Percentiles rank a stretch among this genome's conserved stretches.
phyloP scores from a whole-genome alignment of 1,140 invertebrate genomes.

The Sinonovacula constricta region DNA sequence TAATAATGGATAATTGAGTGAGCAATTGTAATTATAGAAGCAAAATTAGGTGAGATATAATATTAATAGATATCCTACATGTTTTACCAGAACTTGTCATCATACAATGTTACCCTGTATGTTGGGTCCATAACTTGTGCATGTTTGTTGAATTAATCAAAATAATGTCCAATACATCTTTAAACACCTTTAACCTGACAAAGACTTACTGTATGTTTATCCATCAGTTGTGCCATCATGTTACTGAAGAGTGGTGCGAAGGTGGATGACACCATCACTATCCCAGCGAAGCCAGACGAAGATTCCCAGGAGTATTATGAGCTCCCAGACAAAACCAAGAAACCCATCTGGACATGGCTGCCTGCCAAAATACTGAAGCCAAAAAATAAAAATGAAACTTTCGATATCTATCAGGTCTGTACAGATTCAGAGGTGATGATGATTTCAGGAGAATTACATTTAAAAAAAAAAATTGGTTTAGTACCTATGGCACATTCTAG shows the following conservation, averaged over 20 bases:
- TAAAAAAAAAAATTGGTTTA: too few species aligned
- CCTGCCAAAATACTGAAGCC: conserved; percentile 57
- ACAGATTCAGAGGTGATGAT: too few species aligned
- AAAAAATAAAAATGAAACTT: conserved; percentile 50
- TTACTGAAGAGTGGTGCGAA: conserved; percentile 78
- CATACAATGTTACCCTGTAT: not conserved
- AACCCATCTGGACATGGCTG: conserved; percentile 68
- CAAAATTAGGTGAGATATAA: too few species aligned
- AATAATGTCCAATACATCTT: too few species aligned
- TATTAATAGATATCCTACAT: too few species aligned
- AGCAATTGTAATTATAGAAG: too few species aligned
- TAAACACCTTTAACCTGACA: too few species aligned
- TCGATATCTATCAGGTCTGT: conserved; percentile 64
- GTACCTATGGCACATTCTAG: too few species aligned
- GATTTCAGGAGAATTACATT: too few species aligned
- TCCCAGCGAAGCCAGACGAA: conserved; percentile 48
- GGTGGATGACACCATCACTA: conserved; percentile 69
- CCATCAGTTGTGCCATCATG: conserved; percentile 78
- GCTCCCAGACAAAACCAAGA: conserved; percentile 55
- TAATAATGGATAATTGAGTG: too few species aligned
- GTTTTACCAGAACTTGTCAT: not conserved
- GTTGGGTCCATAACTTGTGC: not conserved
- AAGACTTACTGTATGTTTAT: conserved; percentile 5
- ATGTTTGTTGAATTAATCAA: too few species aligned
- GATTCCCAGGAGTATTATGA: conserved; percentile 38